Conservation (phyloP, 2,797 vertebrate species). For the Bovichtus diacanthus region DNA sequence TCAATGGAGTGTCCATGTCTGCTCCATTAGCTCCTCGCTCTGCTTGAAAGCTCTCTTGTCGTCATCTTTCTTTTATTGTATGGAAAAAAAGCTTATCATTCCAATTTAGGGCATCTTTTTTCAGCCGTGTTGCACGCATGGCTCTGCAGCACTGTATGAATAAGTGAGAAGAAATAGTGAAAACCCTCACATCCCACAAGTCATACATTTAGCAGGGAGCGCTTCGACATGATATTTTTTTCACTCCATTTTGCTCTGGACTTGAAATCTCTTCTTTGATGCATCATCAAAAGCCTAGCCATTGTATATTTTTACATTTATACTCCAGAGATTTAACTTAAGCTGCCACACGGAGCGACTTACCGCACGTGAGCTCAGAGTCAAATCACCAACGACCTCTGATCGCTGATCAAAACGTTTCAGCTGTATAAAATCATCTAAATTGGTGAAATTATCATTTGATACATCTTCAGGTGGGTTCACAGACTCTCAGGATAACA, state of each 20-base stretch:
- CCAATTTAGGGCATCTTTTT: not conserved
- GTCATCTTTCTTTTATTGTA: constrained; percentile 13
- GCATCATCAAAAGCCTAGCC: constrained; percentile 2
- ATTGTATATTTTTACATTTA: constrained; percentile 48
- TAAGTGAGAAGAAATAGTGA: constrained; percentile 32
- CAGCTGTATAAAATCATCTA: constrained; percentile 31
- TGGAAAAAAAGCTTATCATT: not conserved
- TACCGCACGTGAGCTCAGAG: constrained; percentile 1
- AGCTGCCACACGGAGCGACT: constrained; percentile 16
- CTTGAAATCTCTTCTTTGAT: constrained; percentile 49
- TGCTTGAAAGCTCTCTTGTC: constrained; percentile 34
- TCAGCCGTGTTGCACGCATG: constrained; percentile 13
- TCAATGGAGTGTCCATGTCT: constrained; percentile 32
- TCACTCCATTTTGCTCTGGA: constrained; percentile 44
- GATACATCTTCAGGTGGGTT: constrained; percentile 30
- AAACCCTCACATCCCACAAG: constrained; percentile 37
- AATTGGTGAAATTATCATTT: constrained; percentile 36
- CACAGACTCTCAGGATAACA: constrained; percentile 32
- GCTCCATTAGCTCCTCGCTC: constrained; percentile 47
- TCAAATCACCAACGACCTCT: constrained; percentile 33
- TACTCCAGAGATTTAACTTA: constrained; percentile 34
- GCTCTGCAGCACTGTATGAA: constrained; percentile 28
- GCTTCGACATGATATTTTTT: constrained; percentile 45
- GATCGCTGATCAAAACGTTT: constrained; percentile 44
- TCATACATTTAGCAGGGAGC: constrained; percentile 58